Evolutionary conservation across 64 coral and sea anemone genomes (phyloP).

Genomic region (Platygyra sinensis): DNA sequence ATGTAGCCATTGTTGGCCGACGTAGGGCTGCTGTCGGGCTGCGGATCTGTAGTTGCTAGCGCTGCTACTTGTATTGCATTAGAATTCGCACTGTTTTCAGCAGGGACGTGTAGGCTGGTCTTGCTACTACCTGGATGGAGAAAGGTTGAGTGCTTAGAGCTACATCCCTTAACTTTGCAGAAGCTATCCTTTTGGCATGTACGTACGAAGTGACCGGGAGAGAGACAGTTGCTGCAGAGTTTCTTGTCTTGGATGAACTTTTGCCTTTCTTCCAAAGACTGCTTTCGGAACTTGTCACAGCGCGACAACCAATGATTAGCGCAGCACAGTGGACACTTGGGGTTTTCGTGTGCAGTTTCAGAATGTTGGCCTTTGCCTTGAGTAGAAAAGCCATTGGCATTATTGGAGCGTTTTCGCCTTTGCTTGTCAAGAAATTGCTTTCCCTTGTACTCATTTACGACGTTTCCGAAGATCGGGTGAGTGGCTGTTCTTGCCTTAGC

Average conservation of each 20-base stretch:
- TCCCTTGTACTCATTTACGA: constrained; percentile 19
- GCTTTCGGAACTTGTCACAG: constrained; percentile 8
- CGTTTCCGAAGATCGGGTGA: constrained; percentile 41
- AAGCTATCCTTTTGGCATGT: constrained; percentile 20
- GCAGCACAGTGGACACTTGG: neutral
- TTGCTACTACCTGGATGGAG: constrained; percentile 4
- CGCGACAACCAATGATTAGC: constrained; percentile 37
- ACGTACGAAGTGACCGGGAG: neutral
- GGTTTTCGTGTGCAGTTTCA: neutral
- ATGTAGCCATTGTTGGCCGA: too few species aligned
- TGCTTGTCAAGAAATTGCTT: neutral
- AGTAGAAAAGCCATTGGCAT: neutral
- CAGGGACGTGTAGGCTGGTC: too few species aligned
- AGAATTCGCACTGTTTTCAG: too few species aligned
- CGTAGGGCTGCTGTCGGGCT: too few species aligned
- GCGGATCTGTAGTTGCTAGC: too few species aligned
- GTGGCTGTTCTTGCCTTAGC: constrained; percentile 25
- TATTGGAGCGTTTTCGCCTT: neutral
- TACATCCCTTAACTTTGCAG: constrained; percentile 1
- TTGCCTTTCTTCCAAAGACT: constrained; percentile 38
- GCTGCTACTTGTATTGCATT: too few species aligned
- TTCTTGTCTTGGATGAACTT: neutral
- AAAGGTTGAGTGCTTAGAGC: constrained; percentile 22
- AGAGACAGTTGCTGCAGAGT: constrained; percentile 31
- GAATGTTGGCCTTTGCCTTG: neutral